Conservation (phyloP, 2,797 vertebrate species). For the Muraenolepis orangiensis region DNA sequence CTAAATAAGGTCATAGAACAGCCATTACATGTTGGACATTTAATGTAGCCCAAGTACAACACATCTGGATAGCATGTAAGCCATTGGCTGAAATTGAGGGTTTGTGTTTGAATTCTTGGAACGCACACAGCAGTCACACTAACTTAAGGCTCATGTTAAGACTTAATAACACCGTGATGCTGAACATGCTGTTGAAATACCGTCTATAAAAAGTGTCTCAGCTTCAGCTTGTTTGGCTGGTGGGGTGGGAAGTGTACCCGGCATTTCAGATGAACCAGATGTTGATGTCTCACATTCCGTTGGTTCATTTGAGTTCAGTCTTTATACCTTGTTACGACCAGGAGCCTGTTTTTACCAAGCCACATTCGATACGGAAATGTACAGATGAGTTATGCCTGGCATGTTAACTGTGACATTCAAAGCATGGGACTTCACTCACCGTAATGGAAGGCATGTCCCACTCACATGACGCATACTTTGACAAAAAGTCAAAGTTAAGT, state of each 20-base stretch:
- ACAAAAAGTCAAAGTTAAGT: not conserved
- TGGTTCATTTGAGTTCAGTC: not conserved
- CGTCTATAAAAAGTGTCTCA: not conserved
- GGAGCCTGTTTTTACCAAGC: not conserved
- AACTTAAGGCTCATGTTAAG: not conserved
- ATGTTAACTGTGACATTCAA: not conserved
- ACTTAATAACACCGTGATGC: not conserved
- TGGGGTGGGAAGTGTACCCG: not conserved
- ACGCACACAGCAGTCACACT: not conserved
- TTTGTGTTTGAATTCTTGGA: constrained; percentile 28
- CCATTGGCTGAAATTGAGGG: constrained; percentile 40
- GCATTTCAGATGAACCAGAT: not conserved
- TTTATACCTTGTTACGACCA: not conserved
- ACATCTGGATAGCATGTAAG: constrained; percentile 44
- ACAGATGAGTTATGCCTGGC: not conserved
- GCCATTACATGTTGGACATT: constrained; percentile 1
- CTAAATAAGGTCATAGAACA: not conserved
- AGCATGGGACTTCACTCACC: constrained; percentile 6
- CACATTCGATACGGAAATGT: not conserved
- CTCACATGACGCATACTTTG: not conserved
- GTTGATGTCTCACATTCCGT: not conserved
- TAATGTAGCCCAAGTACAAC: constrained; percentile 7
- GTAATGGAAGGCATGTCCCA: not conserved
- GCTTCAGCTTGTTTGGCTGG: not conserved
- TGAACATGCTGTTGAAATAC: not conserved